phyloP scores from a whole-genome alignment of 2,888 invertebrate species.

The Aplocera efformata region DNA sequence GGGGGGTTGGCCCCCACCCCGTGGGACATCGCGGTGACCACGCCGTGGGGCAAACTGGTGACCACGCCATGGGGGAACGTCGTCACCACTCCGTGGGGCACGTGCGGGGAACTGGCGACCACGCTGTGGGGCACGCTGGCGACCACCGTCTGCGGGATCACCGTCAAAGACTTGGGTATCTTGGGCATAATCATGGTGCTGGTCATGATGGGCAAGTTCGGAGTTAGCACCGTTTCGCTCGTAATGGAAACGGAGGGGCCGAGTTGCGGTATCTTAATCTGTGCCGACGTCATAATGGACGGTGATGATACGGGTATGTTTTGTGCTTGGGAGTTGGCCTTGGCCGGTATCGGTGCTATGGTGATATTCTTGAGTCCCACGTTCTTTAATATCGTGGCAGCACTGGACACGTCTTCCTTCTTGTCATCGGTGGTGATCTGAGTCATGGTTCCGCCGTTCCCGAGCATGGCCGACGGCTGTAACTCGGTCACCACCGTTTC shows the following conservation, averaged over 20 bases:
- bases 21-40: constrained; percentile 12
- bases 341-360: constrained; percentile 68
- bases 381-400: constrained; percentile 69
- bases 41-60: constrained; percentile 16
- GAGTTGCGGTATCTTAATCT: constrained; percentile 56
- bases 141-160: constrained; percentile 83
- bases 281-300: constrained; percentile 50
- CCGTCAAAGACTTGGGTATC: constrained; percentile 90
- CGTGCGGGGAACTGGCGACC: not conserved
- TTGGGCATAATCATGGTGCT: constrained; percentile 82
- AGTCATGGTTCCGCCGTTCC: constrained; percentile 62
- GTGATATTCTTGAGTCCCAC: constrained; percentile 75
- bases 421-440: constrained; percentile 48
- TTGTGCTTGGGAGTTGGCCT: constrained; percentile 54
- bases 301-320: constrained; percentile 49
- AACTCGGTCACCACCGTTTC: constrained; percentile 61
- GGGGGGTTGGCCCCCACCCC: constrained; percentile 29
- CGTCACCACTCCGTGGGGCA: no score
- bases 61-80: constrained; percentile 5
- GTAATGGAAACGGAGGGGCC: constrained; percentile 59
- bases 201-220: constrained; percentile 44
- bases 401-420: constrained; percentile 52
- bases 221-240: constrained; percentile 47
- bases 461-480: constrained; percentile 58
- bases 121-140: constrained; percentile 24